phyloP scores from a whole-genome alignment of 2,888 invertebrate genomes.

The Uloborus plumipes region DNA sequence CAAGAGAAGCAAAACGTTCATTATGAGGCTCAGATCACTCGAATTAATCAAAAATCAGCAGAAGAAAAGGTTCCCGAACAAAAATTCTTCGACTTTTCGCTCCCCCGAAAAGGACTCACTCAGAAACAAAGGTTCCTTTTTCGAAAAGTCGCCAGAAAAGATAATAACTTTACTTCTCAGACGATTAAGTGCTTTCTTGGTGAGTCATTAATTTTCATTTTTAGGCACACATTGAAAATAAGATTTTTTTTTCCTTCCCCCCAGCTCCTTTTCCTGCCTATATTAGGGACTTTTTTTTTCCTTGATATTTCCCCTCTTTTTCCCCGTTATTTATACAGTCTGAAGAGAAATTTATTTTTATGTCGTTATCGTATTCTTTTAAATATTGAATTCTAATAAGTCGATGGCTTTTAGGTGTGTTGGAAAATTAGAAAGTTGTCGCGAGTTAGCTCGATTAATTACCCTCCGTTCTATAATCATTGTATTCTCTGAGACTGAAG shows the following conservation, averaged over 20 bases:
- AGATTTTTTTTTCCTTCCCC: constrained; percentile 41
- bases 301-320: constrained; percentile 1
- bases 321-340: constrained; percentile 36
- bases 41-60: constrained; percentile 60
- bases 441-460: constrained; percentile 49
- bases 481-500: no score
- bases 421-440: constrained; percentile 63
- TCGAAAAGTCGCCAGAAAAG: constrained; percentile 47
- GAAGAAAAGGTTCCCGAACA: constrained; percentile 18
- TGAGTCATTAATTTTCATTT: constrained; percentile 63
- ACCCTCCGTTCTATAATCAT: background rate
- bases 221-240: constrained; percentile 62
- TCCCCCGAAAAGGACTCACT: background rate
- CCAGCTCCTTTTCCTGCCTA: constrained; percentile 8
- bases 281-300: constrained; percentile 27
- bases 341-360: constrained; percentile 55
- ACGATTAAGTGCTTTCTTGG: constrained; percentile 63
- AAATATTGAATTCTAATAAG: constrained; percentile 64
- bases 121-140: constrained; percentile 47
- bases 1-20: constrained; percentile 16
- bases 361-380: constrained; percentile 63
- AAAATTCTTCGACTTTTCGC: constrained; percentile 45
- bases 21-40: constrained; percentile 36
- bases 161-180: constrained; percentile 63
- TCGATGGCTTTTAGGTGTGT: constrained; percentile 60